phyloP scores from a whole-genome alignment of 2,888 invertebrate genomes.

The Drosophila neutralis region DNA sequence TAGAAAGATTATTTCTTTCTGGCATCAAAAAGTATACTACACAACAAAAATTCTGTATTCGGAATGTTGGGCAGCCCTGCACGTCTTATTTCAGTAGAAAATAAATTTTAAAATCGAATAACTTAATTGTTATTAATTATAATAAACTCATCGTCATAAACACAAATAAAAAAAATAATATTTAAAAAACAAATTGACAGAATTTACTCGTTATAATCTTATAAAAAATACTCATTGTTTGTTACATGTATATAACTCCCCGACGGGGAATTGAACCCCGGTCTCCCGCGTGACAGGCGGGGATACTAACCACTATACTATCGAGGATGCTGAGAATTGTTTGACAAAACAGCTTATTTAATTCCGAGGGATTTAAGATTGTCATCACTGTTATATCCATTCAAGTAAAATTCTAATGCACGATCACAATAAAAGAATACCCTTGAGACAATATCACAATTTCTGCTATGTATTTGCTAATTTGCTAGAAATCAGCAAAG shows the following conservation, averaged over 20 bases:
- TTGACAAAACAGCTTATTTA: too few species aligned
- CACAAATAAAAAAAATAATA: not conserved
- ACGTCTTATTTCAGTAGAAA: not conserved
- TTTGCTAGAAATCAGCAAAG: not conserved
- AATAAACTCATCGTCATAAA: not conserved
- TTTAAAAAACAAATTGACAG: not conserved
- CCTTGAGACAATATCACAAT: not conserved
- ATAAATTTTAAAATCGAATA: not conserved
- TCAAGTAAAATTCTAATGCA: not conserved
- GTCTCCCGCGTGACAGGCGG: constrained; percentile 69
- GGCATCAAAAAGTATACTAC: not conserved
- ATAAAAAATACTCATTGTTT: too few species aligned
- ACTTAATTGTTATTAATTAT: not conserved
- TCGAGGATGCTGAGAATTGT: constrained; percentile 44
- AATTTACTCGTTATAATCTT: too few species aligned
- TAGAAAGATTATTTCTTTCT: too few species aligned
- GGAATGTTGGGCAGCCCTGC: not conserved
- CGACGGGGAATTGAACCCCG: constrained; percentile 66
- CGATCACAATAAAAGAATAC: not conserved
- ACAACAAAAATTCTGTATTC: not conserved
- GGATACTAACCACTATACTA: constrained; percentile 72
- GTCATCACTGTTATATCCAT: not conserved
- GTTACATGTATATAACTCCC: constrained; percentile 26
- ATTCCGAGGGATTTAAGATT: too few species aligned
- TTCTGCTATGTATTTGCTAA: not conserved